Percentiles rank a stretch among this genome's conserved stretches.
Conservation (phyloP, 2,888 invertebrate genomes). For the Ochropleura leucogaster region DNA sequence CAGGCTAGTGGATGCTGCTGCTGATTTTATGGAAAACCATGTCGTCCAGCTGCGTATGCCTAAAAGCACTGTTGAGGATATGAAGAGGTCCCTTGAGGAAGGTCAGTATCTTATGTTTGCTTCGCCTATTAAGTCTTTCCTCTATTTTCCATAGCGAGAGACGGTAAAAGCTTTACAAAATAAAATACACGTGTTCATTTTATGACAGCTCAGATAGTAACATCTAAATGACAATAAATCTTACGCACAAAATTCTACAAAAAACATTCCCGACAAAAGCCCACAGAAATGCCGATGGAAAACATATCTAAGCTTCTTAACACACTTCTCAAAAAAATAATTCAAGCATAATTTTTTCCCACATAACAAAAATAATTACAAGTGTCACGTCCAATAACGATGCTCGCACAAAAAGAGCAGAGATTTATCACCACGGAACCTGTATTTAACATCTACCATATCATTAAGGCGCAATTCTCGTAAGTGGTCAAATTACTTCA, state of each 20-base stretch:
- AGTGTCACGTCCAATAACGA: constrained; percentile 42
- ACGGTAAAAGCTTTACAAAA: neutral
- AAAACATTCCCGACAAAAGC: constrained; percentile 1
- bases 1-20: constrained; percentile 93
- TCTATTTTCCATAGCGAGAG: neutral
- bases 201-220: neutral
- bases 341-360: constrained; percentile 34
- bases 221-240: neutral
- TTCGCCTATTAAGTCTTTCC: neutral
- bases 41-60: constrained; percentile 95
- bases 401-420: constrained; percentile 41
- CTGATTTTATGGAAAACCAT: constrained; percentile 94
- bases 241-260: neutral
- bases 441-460: constrained; percentile 56
- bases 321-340: constrained; percentile 47
- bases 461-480: constrained; percentile 64
- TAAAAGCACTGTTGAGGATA: constrained; percentile 93
- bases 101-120: constrained; percentile 88
- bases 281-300: constrained; percentile 13
- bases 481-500: constrained; percentile 72
- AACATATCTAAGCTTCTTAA: constrained; percentile 39
- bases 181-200: neutral
- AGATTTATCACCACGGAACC: constrained; percentile 53
- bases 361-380: constrained; percentile 57
- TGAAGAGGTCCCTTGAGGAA: constrained; percentile 95